A percentile compares a stretch with the other conserved stretches of the same genome.
Evolutionary conservation across 2,797 vertebrate species (phyloP).

Genomic region (Gymnoscopelus microlampas): DNA sequence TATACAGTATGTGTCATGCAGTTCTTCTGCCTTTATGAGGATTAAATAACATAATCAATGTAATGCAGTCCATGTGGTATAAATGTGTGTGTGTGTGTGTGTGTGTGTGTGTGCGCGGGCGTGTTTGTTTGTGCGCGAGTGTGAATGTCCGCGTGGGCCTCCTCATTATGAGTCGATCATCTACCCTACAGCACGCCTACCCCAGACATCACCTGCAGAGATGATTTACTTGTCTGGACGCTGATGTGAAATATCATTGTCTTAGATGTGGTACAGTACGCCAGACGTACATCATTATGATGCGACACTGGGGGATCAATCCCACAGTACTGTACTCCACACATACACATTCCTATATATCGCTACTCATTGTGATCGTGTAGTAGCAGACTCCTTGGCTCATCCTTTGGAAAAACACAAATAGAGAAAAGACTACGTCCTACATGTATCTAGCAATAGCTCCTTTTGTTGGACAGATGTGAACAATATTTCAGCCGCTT

Average conservation of each 20-base stretch:
- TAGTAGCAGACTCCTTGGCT: slow-evolving; percentile 49
- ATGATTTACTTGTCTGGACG: slow-evolving; percentile 54
- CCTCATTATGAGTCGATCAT: slow-evolving; percentile 35
- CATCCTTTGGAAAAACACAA: slow-evolving; percentile 45
- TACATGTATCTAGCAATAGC: slow-evolving; percentile 29
- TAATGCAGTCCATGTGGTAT: slow-evolving; percentile 3
- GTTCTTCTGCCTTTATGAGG: too few species aligned
- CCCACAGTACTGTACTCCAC: neutral
- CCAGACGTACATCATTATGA: slow-evolving; percentile 49
- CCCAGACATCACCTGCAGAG: slow-evolving; percentile 59
- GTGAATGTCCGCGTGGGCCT: neutral
- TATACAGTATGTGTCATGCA: slow-evolving; percentile 18
- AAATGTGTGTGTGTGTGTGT: slow-evolving; percentile 25
- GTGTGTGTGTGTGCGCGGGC: slow-evolving; percentile 3
- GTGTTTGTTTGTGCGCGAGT: neutral
- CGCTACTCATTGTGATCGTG: slow-evolving; percentile 26
- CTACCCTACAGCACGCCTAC: slow-evolving; percentile 34
- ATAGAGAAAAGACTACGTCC: neutral
- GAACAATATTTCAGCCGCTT: slow-evolving; percentile 17
- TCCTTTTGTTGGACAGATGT: slow-evolving; percentile 28
- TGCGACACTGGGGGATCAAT: too few species aligned
- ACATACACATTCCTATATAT: slow-evolving; percentile 48
- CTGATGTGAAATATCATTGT: slow-evolving; percentile 45
- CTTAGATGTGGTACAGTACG: slow-evolving; percentile 34
- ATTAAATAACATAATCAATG: too few species aligned